Conservation (phyloP, 2,113 vertebrate species). For the human (Homo sapiens) region GRCh38 chr4:7790001-7790500, state of each 20-base stretch:
- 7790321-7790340: not conserved
- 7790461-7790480: slow-evolving; percentile 21
- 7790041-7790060: not conserved
- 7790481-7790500: slow-evolving; percentile 48
- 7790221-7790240: not conserved
- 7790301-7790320: not conserved
- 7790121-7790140: not conserved
- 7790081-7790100: not conserved
- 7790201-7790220: slow-evolving; percentile 25
- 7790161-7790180: not conserved
- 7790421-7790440: slow-evolving; percentile 52
- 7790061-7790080: not conserved
- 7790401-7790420: slow-evolving; percentile 63
- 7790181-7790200: not conserved
- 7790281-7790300: not conserved
- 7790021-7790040: not conserved
- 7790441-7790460: not conserved
- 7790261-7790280: slow-evolving; percentile 29
- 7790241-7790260: slow-evolving; percentile 20
- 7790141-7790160: not conserved
- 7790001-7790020: not conserved
- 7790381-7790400: slow-evolving; percentile 44
- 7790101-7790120: not conserved
- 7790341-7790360: not conserved
- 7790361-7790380: slow-evolving; percentile 49